These are phyloP conservation scores for Spilogale gracilis DNA, from an alignment of 2,113 vertebrate genomes.

Conservation along the genomic window DNA sequence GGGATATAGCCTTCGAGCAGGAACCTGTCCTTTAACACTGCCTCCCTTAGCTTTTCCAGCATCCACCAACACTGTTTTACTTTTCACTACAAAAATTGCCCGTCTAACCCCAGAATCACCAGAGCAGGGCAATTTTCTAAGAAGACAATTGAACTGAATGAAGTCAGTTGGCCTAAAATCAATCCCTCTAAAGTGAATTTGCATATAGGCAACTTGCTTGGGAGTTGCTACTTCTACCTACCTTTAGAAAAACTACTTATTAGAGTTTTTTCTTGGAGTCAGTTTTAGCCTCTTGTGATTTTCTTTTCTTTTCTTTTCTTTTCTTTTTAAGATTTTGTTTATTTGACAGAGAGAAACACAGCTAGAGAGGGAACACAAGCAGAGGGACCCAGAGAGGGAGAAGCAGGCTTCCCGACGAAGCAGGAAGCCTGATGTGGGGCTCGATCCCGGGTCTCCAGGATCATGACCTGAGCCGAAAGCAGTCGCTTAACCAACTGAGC, in stretches of 20 bases:
- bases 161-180: not conserved
- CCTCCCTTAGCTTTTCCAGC: not conserved
- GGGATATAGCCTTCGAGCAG: not conserved
- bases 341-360: too few species aligned
- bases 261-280: not conserved
- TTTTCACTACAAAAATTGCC: not conserved
- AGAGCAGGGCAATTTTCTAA: not conserved
- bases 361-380: too few species aligned
- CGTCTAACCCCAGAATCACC: not conserved
- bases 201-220: not conserved
- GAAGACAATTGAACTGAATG: not conserved
- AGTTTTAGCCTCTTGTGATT: not conserved
- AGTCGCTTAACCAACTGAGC: too few species aligned
- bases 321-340: too few species aligned
- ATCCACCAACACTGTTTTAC: not conserved
- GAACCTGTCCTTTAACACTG: not conserved
- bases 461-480: too few species aligned
- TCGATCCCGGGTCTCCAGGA: too few species aligned
- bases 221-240: not conserved
- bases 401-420: too few species aligned
- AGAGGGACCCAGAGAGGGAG: too few species aligned
- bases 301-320: not conserved
- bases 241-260: not conserved
- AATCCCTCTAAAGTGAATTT: not conserved
- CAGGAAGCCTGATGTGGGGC: too few species aligned